Evolutionary conservation across 1,140 invertebrate species (phyloP), one percentile per base, ranked within the genome.

Genomic region (Amphibalanus amphitrite): DNA sequence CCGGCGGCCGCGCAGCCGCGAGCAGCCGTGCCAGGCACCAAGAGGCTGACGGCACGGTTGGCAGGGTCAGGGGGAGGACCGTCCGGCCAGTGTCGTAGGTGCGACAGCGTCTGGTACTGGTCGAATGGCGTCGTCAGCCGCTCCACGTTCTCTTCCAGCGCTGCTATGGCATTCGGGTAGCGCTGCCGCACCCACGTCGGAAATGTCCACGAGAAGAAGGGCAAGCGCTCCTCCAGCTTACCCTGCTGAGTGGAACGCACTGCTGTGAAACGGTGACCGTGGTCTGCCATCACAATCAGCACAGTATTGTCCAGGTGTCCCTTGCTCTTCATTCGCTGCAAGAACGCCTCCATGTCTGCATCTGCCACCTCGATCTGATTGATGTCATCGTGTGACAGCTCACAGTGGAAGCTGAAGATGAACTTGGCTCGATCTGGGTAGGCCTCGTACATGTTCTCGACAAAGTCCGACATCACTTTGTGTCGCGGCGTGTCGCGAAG

Each of bases 381-480:
- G 76, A 88, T 87, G 75, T 91, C 86, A 78, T 94, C 88, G 76
- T 96, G 90, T 4, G 91, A 94, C n/a, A 96, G 83, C 78, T 94
- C 92, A 0, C 87, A 87, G 77, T 95, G 91, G 83, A 91, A 94
- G 33, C 87, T 88, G 79, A 97, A 94, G 0, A 86, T 80, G 79
- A 95, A 97, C 76, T 89, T 89, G 4, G 88, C 89, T 71, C 85
- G 83, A 1, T 87, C 74, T 78, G 84, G 79, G 83, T 89, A 86
- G 79, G 80, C 81, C 38, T 81, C 76, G 74, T 85, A 85, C 75
- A 88, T 83, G 59, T 86, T 81, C 76, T 83, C 82, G 0, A 87
- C 80, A 77, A 88, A 89, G 76, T 88, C 83, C 73, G 73, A 40
- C 78, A 75, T 77, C 78, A 92, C 91, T 81, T 87, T 81, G 79